These are phyloP conservation scores for Drosophila sechellia DNA, from an alignment of 1,140 invertebrate genomes.

Conservation along the genomic window DNA sequence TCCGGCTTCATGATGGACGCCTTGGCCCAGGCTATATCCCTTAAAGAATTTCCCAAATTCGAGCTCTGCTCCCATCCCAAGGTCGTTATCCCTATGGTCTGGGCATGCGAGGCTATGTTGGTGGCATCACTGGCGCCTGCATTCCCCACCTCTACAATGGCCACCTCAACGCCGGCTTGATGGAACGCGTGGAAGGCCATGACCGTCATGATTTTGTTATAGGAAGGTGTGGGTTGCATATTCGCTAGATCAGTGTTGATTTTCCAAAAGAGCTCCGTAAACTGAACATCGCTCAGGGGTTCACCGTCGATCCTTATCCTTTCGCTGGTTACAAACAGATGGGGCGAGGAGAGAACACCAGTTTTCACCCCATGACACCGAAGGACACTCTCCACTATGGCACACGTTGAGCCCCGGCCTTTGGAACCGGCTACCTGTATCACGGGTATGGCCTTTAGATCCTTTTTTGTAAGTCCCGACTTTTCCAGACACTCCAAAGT, in stretches of 20 bases:
- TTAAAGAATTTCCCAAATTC: constrained; percentile 93
- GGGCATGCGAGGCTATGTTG: constrained; percentile 93
- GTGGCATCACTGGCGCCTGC: constrained; percentile 97
- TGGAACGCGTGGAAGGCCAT: constrained; percentile 96
- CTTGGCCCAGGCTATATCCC: constrained; percentile 97
- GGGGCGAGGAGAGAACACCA: constrained; percentile 98
- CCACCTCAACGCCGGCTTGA: constrained; percentile 95
- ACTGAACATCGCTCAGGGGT: constrained; percentile 90
- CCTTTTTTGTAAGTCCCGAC: constrained; percentile 24
- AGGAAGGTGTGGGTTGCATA: constrained; percentile 92
- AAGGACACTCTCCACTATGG: constrained; percentile 95
- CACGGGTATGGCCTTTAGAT: constrained; percentile 50
- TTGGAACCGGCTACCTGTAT: constrained; percentile 71
- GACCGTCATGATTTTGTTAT: constrained; percentile 97
- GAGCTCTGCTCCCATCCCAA: constrained; percentile 95
- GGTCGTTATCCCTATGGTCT: constrained; percentile 91
- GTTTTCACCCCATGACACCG: constrained; percentile 93
- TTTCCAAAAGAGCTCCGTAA: constrained; percentile 93
- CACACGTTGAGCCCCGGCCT: constrained; percentile 93
- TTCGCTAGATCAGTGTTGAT: constrained; percentile 88
- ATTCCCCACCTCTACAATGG: constrained; percentile 98
- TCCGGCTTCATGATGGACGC: constrained; percentile 96
- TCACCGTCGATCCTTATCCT: constrained; percentile 95
- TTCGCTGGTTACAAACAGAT: constrained; percentile 96
- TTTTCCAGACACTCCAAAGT: constrained; percentile 52